A percentile compares a stretch with the other conserved stretches of the same genome.
Conservation (phyloP, 1,140 invertebrate genomes). For the Heliconius nattereri region DNA sequence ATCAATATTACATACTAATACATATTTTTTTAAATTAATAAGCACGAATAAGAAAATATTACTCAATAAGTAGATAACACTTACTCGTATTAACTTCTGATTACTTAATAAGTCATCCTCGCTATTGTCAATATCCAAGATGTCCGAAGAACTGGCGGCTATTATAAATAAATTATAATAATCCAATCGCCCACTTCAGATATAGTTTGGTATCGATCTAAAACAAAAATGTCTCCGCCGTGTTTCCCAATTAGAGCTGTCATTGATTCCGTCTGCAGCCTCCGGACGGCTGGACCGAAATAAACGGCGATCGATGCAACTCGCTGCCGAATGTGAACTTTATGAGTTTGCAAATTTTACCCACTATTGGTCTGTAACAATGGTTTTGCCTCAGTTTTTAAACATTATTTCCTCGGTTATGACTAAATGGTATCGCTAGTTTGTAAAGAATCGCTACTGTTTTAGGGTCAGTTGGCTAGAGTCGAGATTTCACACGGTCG, state of each 20-base stretch:
- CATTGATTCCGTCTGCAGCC: conserved; percentile 65
- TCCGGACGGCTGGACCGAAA: conserved; percentile 49
- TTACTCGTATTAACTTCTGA: not conserved
- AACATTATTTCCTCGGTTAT: conserved; percentile 11
- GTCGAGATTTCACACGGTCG: not conserved
- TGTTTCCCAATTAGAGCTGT: conserved; percentile 65
- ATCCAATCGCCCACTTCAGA: conserved; percentile 31
- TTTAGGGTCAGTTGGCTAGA: conserved; percentile 1
- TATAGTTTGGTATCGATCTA: conserved; percentile 52
- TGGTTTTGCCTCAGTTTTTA: conserved; percentile 11
- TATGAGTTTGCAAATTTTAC: conserved; percentile 38
- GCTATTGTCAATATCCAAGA: not conserved
- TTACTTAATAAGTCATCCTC: not conserved
- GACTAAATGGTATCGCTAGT: conserved; percentile 21
- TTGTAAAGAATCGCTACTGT: conserved; percentile 8
- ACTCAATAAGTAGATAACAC: too few relatives aligned
- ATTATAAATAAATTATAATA: not conserved
- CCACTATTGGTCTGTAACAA: conserved; percentile 23
- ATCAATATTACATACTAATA: too few relatives aligned
- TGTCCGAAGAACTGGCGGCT: not conserved
- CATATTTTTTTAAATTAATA: too few relatives aligned
- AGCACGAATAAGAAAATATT: too few relatives aligned
- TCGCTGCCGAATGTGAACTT: conserved; percentile 41
- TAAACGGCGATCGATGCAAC: conserved; percentile 55
- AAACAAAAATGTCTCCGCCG: conserved; percentile 62